These are phyloP conservation scores for Flexamia atlantica DNA, from an alignment of 2,888 invertebrate species.

Conservation along the genomic window DNA sequence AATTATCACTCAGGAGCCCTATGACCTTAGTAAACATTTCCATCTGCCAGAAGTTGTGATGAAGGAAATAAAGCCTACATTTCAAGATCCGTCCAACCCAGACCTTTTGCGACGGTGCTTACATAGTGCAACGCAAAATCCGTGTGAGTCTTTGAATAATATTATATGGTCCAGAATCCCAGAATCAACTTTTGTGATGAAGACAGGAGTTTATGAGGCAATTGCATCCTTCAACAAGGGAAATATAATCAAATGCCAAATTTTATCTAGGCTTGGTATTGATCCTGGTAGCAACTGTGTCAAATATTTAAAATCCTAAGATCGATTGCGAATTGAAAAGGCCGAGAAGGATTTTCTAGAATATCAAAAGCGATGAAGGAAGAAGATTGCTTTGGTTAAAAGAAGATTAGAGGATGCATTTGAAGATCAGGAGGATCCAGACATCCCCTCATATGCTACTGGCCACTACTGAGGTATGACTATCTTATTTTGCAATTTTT, in stretches of 20 bases:
- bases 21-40: neutral
- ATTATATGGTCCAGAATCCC: conserved; percentile 13
- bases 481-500: conserved; percentile 2
- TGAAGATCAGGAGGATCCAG: conserved; percentile 31
- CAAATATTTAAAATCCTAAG: conserved; percentile 7
- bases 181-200: conserved; percentile 35
- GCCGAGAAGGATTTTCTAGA: conserved; percentile 39
- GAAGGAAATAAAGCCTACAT: conserved; percentile 14
- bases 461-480: conserved; percentile 44
- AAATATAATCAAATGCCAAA: conserved; percentile 19
- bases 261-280: conserved; percentile 42
- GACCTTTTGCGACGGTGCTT: conserved; percentile 9
- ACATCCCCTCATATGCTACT: conserved; percentile 48
- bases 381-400: neutral
- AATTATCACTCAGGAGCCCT: neutral
- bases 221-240: neutral
- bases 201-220: conserved; percentile 30
- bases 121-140: neutral
- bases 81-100: neutral
- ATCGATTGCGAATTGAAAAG: conserved; percentile 17
- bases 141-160: conserved; percentile 12
- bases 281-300: conserved; percentile 41
- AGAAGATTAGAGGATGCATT: conserved; percentile 33
- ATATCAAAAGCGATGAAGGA: neutral
- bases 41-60: neutral